Base-by-base conservation (phyloP, 1,140 invertebrate species). In the Penaeus japonicus region DNA sequence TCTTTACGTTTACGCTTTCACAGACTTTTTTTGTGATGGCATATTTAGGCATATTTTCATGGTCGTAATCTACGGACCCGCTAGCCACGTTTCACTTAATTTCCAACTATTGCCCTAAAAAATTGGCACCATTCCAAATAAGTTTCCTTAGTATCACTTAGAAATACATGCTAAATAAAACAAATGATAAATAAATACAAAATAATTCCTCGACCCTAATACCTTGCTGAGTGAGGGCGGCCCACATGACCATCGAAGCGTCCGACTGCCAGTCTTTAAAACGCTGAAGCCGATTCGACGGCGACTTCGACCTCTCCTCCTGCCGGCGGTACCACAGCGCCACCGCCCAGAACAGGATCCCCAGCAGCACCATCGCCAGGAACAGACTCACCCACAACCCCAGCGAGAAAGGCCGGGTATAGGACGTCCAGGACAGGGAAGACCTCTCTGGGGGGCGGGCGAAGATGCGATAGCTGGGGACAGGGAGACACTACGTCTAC, bases 151-250 rank as follows among this genome's bases (percentile, higher is more conserved):
- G 47, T 15, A 12, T 10, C 39, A 47, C 39, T 2, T 47, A 47
- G 5, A 47, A 47, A 10, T 47, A 10, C 7, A 47, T 7, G 39
- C 2, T 47, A 47, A 47, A 47, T 47, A 59, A 55, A 47, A 22
- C 73, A 22, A 77, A 27, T 35, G 1, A 27, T 47, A 32, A 12
- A 30, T 22, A 35, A 20, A 4, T n/a, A 24, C 20, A 77, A 81
- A 39, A 22, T 7, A 47, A 18, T 65, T 10, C 12, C 70, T 22
- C 55, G 47, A 7, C 47, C 7, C 47, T 12, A 7, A 73, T 73
- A 88, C 89, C 89, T 80, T 90, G 89, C 53, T 90, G 89, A 7
- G 84, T 85, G 57, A 90, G 27, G 59, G 89, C 89, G 24, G 85
- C 84, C 89, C 89, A 90, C 53, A 85, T 32, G 10, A 90, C 22